Evolutionary conservation across 2,797 vertebrate genomes (phyloP).

Genomic region (Lithobates pipiens): DNA sequence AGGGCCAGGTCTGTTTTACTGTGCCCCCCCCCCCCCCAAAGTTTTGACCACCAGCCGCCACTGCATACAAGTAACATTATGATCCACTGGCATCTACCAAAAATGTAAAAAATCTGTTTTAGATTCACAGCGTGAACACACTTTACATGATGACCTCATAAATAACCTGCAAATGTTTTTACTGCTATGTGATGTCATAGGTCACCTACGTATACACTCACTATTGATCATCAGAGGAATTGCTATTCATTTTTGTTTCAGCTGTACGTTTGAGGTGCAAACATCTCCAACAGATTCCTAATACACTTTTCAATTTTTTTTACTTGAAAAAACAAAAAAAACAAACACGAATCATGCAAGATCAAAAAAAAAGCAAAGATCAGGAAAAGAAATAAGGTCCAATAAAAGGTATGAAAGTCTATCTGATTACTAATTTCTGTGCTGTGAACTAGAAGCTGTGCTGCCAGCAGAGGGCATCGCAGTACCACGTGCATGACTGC

Average conservation of each 20-base stretch:
- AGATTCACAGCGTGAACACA: no score
- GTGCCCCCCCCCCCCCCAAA: no score
- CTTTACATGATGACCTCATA: no score
- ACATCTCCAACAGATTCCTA: not conserved
- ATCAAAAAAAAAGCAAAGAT: constrained; percentile 67
- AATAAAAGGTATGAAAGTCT: not conserved
- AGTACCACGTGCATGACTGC: constrained; percentile 18
- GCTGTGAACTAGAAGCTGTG: not conserved
- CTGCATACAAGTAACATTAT: no score
- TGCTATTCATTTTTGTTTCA: not conserved
- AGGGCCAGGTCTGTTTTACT: no score
- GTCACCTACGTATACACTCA: no score
- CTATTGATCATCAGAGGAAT: no score
- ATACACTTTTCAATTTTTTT: not conserved
- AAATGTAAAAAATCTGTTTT: no score
- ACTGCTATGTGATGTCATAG: no score
- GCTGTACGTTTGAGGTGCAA: not conserved
- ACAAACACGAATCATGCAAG: constrained; percentile 65
- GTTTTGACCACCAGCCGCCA: no score
- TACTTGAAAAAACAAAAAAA: constrained; percentile 73
- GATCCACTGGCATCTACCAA: no score
- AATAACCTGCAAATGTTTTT: no score
- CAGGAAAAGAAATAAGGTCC: constrained; percentile 22
- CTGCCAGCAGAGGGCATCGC: constrained; percentile 38
- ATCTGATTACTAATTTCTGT: not conserved